Conservation (phyloP, 2,888 invertebrate genomes). For the Cheilosia variabilis region DNA sequence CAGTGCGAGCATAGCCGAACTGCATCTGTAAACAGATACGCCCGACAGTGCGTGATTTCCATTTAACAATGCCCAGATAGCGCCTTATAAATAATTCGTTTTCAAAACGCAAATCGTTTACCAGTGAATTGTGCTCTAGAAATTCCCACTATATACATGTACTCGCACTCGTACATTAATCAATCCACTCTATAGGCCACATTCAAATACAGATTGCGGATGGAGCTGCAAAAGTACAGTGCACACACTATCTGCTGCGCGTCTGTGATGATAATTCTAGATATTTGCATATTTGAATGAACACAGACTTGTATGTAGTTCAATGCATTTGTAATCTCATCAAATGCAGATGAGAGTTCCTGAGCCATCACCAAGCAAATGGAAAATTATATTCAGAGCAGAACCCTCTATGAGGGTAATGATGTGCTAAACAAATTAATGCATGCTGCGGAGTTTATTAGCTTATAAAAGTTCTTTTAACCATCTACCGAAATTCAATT, state of each 20-base stretch:
- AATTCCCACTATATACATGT: not conserved
- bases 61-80: no score
- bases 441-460: not conserved
- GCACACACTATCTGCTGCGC: no score
- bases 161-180: not conserved
- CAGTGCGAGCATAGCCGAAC: no score
- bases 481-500: not conserved
- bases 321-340: slow-evolving; percentile 41
- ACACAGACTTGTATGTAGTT: not conserved
- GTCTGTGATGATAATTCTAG: slow-evolving; percentile 6
- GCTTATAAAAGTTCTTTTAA: no score
- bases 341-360: slow-evolving; percentile 18
- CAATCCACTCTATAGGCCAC: not conserved
- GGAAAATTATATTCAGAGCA: not conserved
- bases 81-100: not conserved
- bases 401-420: not conserved
- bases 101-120: not conserved
- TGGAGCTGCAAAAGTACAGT: slow-evolving; percentile 5
- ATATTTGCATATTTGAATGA: slow-evolving; percentile 13
- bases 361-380: not conserved
- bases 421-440: not conserved
- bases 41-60: no score
- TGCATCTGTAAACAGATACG: no score
- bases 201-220: slow-evolving; percentile 25
- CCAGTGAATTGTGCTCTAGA: not conserved